A percentile compares a stretch with the other conserved stretches of the same genome.
Evolutionary conservation across 2,113 vertebrate genomes (phyloP).

Genomic region (Phalacrocorax carbo): DNA sequence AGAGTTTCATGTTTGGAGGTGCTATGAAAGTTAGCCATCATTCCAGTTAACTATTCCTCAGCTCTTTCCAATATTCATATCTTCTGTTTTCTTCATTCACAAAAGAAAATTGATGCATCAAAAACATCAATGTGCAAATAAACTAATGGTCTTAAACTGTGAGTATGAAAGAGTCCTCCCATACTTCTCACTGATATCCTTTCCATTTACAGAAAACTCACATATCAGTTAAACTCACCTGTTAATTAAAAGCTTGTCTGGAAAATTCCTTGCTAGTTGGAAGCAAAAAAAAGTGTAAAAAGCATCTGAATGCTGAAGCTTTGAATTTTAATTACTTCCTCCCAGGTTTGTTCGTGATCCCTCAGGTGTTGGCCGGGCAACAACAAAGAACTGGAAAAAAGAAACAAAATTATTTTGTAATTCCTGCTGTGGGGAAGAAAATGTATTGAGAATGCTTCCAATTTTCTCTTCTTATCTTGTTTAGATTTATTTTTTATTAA

Average conservation of each 20-base stretch:
- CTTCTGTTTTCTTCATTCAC: constrained; percentile 51
- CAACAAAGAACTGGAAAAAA: constrained; percentile 54
- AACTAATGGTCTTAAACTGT: constrained; percentile 53
- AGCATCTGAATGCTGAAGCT: constrained; percentile 74
- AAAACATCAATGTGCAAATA: constrained; percentile 59
- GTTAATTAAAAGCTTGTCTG: constrained; percentile 80
- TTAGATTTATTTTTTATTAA: constrained; percentile 66
- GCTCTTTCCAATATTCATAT: constrained; percentile 29
- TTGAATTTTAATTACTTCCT: constrained; percentile 81
- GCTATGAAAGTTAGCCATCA: constrained; percentile 13
- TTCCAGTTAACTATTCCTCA: constrained; percentile 7
- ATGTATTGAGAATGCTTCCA: constrained; percentile 45
- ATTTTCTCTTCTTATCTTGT: constrained; percentile 58
- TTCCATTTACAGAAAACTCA: constrained; percentile 67
- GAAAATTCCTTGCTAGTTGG: constrained; percentile 73
- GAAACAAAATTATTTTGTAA: constrained; percentile 59
- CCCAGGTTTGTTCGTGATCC: constrained; percentile 54
- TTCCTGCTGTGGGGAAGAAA: constrained; percentile 42
- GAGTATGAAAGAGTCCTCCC: constrained; percentile 36
- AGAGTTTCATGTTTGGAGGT: background rate
- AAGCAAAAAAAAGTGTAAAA: constrained; percentile 73
- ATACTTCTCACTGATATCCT: constrained; percentile 29
- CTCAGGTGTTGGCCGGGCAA: constrained; percentile 65
- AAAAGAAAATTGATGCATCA: constrained; percentile 40
- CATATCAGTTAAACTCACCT: constrained; percentile 79